phyloP scores from a whole-genome alignment of 1,140 invertebrate species.

The Stegodyphus dumicola region DNA sequence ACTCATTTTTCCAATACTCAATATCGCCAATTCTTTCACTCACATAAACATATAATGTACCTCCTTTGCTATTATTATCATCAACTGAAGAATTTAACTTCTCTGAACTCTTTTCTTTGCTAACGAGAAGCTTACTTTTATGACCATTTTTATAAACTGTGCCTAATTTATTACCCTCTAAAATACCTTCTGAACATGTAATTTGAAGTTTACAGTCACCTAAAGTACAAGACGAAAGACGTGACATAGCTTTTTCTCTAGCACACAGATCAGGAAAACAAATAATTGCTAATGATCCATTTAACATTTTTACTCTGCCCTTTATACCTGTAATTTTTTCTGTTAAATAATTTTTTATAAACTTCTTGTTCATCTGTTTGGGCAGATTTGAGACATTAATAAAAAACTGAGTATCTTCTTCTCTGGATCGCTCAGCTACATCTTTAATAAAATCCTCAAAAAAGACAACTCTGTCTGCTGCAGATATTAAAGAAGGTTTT shows the following conservation, averaged over 20 bases:
- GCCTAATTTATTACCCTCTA: too few relatives aligned
- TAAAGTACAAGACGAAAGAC: too few relatives aligned
- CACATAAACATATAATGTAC: slow-evolving; percentile 31
- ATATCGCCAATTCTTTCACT: neutral
- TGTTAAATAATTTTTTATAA: slow-evolving; percentile 9
- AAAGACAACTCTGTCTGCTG: slow-evolving; percentile 25
- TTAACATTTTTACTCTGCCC: too few relatives aligned
- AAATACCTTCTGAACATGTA: too few relatives aligned
- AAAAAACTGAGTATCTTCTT: neutral
- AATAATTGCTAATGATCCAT: too few relatives aligned
- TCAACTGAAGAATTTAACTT: too few relatives aligned
- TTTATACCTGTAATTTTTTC: neutral
- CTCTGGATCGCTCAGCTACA: neutral
- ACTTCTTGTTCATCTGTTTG: neutral
- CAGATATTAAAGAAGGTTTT: slow-evolving; percentile 19
- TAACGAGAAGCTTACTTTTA: too few relatives aligned
- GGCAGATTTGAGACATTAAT: slow-evolving; percentile 49
- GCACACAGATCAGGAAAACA: too few relatives aligned
- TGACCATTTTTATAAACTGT: too few relatives aligned
- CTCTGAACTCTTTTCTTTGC: too few relatives aligned
- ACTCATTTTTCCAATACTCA: slow-evolving; percentile 26
- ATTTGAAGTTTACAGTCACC: too few relatives aligned
- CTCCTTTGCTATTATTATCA: neutral
- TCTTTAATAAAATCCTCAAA: slow-evolving; percentile 54
- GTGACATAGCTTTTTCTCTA: too few relatives aligned